Conservation (phyloP, 2,888 invertebrate genomes). For the Diarsia rubi region DNA sequence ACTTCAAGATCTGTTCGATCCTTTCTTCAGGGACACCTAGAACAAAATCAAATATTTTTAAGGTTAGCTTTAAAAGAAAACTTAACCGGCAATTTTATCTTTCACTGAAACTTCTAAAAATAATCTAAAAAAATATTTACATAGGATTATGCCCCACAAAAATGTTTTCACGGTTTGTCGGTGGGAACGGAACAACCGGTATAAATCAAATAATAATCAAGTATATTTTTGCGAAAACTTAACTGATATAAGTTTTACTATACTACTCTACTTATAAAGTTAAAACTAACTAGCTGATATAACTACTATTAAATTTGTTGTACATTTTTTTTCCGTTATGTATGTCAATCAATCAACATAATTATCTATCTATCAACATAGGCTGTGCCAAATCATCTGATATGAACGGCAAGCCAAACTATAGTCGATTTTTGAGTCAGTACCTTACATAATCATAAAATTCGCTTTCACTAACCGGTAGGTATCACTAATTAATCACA, state of each 20-base stretch:
- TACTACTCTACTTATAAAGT: no score
- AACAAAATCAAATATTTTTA: neutral
- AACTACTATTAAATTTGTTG: no score
- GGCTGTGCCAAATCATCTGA: neutral
- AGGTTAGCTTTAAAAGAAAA: neutral
- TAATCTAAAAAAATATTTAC: neutral
- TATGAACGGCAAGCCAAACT: neutral
- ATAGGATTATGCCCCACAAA: no score
- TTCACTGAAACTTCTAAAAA: neutral
- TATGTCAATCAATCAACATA: neutral
- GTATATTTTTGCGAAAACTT: no score
- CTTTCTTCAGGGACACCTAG: constrained; percentile 68
- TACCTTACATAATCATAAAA: neutral
- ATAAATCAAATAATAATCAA: no score
- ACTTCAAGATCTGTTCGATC: constrained; percentile 44
- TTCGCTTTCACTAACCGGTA: no score
- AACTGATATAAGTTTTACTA: no score
- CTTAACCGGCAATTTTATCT: neutral
- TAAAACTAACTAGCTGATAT: no score
- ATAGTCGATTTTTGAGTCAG: neutral
- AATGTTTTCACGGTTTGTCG: no score
- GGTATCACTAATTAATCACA: no score
- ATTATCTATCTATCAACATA: neutral
- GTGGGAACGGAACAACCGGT: no score
- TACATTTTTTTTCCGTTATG: no score